Conservation (phyloP, 2,797 vertebrate genomes). For the Anguilla obscura region DNA sequence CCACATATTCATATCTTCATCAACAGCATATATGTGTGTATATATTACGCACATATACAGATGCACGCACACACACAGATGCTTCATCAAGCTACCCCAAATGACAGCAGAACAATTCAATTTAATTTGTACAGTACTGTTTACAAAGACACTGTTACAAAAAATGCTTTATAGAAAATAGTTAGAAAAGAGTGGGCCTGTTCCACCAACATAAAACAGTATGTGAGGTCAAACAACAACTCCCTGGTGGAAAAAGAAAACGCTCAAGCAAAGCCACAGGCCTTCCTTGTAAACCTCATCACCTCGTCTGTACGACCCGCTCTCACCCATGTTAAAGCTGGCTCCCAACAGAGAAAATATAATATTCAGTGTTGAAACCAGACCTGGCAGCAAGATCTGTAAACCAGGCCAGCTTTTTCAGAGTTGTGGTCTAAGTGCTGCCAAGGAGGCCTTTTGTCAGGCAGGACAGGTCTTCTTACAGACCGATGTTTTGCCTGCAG, state of each 20-base stretch:
- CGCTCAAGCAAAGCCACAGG: background rate
- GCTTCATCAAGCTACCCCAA: background rate
- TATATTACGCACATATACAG: background rate
- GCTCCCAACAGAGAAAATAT: background rate
- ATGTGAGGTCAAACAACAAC: background rate
- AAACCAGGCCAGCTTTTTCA: background rate
- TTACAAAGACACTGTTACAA: no score
- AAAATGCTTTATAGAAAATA: background rate
- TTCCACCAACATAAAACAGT: background rate
- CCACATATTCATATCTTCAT: background rate
- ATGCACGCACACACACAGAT: background rate
- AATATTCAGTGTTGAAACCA: background rate
- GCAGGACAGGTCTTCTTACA: background rate
- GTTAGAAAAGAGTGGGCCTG: background rate
- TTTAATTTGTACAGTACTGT: no score
- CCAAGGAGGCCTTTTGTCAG: background rate
- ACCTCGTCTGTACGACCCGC: background rate
- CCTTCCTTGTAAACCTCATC: background rate
- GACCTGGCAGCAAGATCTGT: no score
- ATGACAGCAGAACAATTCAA: background rate
- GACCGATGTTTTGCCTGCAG: background rate
- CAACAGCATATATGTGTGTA: background rate
- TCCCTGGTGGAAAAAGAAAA: background rate
- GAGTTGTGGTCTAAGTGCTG: background rate
- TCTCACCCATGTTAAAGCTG: background rate